Evolutionary conservation across 1,140 invertebrate species (phyloP).

Genomic region (Calosoma granatense): DNA sequence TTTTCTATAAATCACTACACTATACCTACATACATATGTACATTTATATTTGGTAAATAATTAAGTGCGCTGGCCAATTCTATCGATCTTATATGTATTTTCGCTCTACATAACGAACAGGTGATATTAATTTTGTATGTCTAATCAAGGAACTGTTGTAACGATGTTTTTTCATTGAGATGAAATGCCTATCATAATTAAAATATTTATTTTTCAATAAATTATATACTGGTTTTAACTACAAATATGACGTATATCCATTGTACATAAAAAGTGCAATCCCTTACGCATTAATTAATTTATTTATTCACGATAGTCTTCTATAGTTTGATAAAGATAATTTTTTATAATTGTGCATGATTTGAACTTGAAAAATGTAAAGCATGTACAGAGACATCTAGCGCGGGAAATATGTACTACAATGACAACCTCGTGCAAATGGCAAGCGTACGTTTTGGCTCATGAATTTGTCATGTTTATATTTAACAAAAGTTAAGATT

Average conservation of each 20-base stretch:
- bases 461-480: conserved; percentile 4
- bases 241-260: not conserved
- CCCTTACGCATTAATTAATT: not conserved
- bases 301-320: not conserved
- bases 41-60: too few relatives aligned
- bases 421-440: not conserved
- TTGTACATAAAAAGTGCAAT: not conserved
- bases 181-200: not conserved
- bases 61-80: too few relatives aligned
- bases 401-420: not conserved
- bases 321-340: not conserved
- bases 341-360: too few relatives aligned
- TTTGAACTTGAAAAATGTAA: too few relatives aligned
- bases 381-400: not conserved
- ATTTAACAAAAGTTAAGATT: not conserved
- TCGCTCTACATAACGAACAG: not conserved
- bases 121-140: not conserved
- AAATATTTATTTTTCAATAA: not conserved
- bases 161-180: not conserved
- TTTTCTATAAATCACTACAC: too few relatives aligned
- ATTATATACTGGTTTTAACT: not conserved
- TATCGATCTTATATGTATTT: not conserved
- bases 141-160: not conserved
- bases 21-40: too few relatives aligned
- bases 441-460: not conserved